Base-by-base conservation (phyloP, 2,888 invertebrate species). In the Venusia cambrica region DNA sequence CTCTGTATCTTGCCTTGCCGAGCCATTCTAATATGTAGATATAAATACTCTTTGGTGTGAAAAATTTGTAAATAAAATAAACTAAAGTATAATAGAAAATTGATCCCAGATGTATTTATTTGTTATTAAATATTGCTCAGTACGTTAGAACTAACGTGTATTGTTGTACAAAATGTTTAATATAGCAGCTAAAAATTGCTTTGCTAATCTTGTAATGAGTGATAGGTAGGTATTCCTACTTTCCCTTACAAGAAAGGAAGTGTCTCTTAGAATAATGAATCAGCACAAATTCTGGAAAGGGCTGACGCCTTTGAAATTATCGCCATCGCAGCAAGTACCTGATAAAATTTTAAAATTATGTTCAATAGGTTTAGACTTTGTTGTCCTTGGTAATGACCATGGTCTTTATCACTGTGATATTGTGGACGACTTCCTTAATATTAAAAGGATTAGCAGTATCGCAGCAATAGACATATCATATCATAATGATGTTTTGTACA, bases 381-480 rank as follows among this genome's bases (percentile, higher is more conserved):
- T 87, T 58, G 78, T 80, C 40, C 62, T 87, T 42, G 83, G 81
- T 27, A 80, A 68, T 57, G 84, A 85, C 67, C 85, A 87, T 69
- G 70, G 74, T 32, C 60, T 87, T n/a, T 87, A 85, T 58, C 65
- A 68, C 46, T 83, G 85, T 49, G 70, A 69, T 50, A 66, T 74
- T 50, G 63, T 73, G 47, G 75, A 79, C 5, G 73, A 81, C 42
- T 66, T 66, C 13, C 62, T 87, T 40, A 62, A 80, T 45, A 80
- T 88, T 51, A 78, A 78, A 44, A 88, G 77, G 62, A 74, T 88
- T 30, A 75, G 80, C 26, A 87, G 88, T 40, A 78, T 90, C 45
- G 78, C 80, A 48, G 90, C 90, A 12, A 77, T 90, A 48, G 92
- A 92, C 76, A 88, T 93, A 67, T 90, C 91, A 50, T 87, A 88